Conservation (phyloP, 2,113 vertebrate species). For the Protobothrops mucrosquamatus region DNA sequence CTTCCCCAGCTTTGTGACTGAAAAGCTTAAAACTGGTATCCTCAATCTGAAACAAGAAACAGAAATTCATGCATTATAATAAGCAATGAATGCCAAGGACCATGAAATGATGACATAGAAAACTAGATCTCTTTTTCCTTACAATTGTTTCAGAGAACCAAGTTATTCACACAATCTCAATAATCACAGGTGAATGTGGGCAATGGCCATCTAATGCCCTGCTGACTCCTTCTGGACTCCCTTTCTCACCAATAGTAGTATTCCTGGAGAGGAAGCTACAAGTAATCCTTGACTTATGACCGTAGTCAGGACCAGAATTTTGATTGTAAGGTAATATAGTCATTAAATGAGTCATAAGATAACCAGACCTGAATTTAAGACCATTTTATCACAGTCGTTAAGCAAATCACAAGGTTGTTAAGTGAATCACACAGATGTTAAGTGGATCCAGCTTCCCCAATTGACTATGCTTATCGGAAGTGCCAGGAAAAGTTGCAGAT, state of each 20-base stretch:
- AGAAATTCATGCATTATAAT: background rate
- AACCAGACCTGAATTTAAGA: background rate
- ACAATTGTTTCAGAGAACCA: background rate
- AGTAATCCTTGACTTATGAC: background rate
- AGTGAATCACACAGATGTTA: background rate
- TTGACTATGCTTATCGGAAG: background rate
- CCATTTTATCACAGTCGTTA: background rate
- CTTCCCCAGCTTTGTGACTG: constrained; percentile 53
- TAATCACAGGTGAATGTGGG: background rate
- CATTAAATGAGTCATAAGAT: background rate
- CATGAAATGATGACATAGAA: background rate
- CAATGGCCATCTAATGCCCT: background rate
- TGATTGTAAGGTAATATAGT: background rate
- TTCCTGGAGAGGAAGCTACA: background rate
- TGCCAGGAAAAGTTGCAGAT: background rate
- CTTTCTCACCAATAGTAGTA: background rate
- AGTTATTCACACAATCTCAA: background rate
- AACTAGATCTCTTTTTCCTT: background rate
- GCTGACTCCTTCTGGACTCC: background rate
- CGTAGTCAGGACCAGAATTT: background rate
- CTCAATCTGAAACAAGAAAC: constrained; percentile 62
- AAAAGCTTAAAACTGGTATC: constrained; percentile 53
- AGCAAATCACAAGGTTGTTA: background rate
- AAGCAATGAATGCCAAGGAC: background rate
- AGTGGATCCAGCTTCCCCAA: background rate